Percentiles rank a stretch among this genome's conserved stretches.
Conservation (phyloP, 1,140 invertebrate species). For the Meloidogyne floridensis region DNA sequence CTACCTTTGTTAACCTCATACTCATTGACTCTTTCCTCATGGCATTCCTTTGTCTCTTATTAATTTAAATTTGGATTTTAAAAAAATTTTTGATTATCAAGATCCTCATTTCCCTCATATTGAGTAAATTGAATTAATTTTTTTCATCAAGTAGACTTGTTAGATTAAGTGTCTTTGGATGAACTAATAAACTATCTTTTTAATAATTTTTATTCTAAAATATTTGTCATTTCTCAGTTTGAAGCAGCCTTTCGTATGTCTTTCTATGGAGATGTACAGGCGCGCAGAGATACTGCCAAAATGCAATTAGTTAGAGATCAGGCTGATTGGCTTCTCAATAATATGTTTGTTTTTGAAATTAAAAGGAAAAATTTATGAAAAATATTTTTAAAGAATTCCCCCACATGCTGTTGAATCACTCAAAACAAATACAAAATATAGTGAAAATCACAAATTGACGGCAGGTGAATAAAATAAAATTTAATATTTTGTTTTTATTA, state of each 20-base stretch:
- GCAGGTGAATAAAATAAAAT: slow-evolving; percentile 72
- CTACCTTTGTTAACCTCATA: no score
- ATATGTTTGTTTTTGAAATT: slow-evolving; percentile 66
- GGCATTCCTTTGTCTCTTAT: no score
- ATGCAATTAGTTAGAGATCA: slow-evolving; percentile 75
- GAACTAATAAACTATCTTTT: neutral
- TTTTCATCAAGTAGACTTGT: no score
- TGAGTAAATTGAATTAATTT: no score
- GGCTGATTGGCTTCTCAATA: slow-evolving; percentile 90
- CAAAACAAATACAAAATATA: slow-evolving; percentile 89
- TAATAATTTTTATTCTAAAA: neutral
- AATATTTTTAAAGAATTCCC: slow-evolving; percentile 78
- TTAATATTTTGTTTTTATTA: neutral
- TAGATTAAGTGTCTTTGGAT: no score
- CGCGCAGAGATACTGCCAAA: slow-evolving; percentile 79
- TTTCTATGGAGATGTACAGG: slow-evolving; percentile 87
- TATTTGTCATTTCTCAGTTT: slow-evolving; percentile 71
- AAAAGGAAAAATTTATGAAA: neutral
- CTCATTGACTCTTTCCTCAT: no score
- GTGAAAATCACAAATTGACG: slow-evolving; percentile 87
- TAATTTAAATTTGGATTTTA: no score
- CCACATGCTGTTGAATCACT: slow-evolving; percentile 87
- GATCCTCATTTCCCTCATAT: no score
- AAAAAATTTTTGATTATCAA: no score
- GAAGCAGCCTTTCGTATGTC: slow-evolving; percentile 89